A percentile compares a stretch with the other conserved stretches of the same genome.
phyloP scores from a whole-genome alignment of 2,888 invertebrate genomes.

The Holacanthella duospinosa region DNA sequence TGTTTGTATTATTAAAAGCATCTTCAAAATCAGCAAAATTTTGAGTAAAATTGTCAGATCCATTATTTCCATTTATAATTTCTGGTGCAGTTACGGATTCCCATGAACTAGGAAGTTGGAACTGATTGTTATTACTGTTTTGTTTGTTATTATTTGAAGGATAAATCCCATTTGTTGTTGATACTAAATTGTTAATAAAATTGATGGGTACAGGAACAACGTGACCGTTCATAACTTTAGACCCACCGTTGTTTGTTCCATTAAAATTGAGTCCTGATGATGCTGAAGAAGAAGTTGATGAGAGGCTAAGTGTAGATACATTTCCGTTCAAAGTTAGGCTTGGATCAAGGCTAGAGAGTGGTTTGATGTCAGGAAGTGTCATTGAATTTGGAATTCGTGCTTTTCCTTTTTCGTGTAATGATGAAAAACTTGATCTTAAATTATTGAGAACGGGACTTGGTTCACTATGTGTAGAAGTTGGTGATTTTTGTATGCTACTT shows the following conservation, averaged over 20 bases:
- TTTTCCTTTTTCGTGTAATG: constrained; percentile 8
- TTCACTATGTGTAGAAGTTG: constrained; percentile 29
- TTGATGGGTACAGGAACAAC: constrained; percentile 21
- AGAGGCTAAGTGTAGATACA: not conserved
- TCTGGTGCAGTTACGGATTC: constrained; percentile 29
- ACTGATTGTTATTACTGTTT: constrained; percentile 11
- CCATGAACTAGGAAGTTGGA: constrained; percentile 9
- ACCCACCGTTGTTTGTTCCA: no score
- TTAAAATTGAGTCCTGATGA: constrained; percentile 41
- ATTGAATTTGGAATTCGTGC: constrained; percentile 31
- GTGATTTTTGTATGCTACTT: constrained; percentile 29
- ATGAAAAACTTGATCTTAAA: constrained; percentile 14
- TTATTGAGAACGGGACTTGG: constrained; percentile 35
- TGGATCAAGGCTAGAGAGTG: constrained; percentile 34
- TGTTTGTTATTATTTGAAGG: constrained; percentile 6
- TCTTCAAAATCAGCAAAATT: constrained; percentile 34
- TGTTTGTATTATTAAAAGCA: constrained; percentile 18
- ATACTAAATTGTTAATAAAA: constrained; percentile 31
- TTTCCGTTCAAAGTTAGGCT: not conserved
- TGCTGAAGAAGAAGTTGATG: not conserved
- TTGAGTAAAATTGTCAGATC: constrained; percentile 18
- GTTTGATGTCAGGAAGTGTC: constrained; percentile 41
- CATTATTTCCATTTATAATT: constrained; percentile 23
- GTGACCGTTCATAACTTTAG: no score
- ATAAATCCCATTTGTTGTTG: no score